Percentiles rank a stretch among this genome's conserved stretches.
These are phyloP conservation scores for Halesus radiatus DNA, from an alignment of 1,140 invertebrate species.

Conservation along the genomic window DNA sequence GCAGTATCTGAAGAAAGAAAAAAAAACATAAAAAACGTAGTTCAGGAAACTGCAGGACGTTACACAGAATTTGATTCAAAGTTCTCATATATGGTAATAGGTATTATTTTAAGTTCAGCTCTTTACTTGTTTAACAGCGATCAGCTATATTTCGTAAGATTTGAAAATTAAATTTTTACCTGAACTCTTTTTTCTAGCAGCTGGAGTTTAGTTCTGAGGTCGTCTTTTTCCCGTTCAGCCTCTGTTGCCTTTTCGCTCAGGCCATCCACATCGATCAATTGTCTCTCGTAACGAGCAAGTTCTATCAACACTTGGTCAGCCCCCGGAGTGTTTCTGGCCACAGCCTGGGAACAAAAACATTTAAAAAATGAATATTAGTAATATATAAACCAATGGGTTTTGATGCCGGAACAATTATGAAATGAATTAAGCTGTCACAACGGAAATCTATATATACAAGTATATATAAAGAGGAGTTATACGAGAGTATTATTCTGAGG, in stretches of 20 bases:
- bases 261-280: conserved; percentile 80
- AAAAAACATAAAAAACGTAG: neutral
- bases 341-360: conserved; percentile 62
- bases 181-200: conserved; percentile 80
- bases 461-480: too few relatives aligned
- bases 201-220: conserved; percentile 74
- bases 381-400: too few relatives aligned
- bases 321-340: conserved; percentile 68
- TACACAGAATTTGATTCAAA: too few relatives aligned
- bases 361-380: too few relatives aligned
- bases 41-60: too few relatives aligned
- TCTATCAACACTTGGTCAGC: conserved; percentile 75
- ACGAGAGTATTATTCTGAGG: too few relatives aligned
- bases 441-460: too few relatives aligned
- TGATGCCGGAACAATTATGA: too few relatives aligned
- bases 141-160: neutral
- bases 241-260: conserved; percentile 72
- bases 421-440: too few relatives aligned
- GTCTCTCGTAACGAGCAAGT: conserved; percentile 78
- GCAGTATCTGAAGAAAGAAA: conserved; percentile 73
- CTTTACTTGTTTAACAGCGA: too few relatives aligned
- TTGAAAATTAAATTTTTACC: conserved; percentile 61
- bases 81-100: too few relatives aligned
- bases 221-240: conserved; percentile 72
- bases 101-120: too few relatives aligned